These are phyloP conservation scores for Epicauta chinensis DNA, from an alignment of 1,140 invertebrate genomes.

Conservation along the genomic window DNA sequence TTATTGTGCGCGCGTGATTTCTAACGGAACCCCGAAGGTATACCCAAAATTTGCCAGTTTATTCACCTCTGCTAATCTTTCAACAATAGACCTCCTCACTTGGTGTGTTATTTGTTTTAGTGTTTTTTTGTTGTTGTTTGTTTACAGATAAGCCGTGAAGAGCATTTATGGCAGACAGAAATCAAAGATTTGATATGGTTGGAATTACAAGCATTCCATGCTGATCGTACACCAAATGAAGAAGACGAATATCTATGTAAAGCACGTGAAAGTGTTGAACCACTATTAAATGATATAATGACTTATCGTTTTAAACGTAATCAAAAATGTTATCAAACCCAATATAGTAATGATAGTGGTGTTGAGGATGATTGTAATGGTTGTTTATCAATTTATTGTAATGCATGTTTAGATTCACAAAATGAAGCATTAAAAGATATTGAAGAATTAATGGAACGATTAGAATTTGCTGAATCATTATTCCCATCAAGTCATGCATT, in stretches of 20 bases:
- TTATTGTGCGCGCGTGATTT: too few relatives aligned
- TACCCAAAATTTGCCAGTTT: too few relatives aligned
- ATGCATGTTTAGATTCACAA: conserved; percentile 59
- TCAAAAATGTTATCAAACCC: conserved; percentile 15
- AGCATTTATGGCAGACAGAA: conserved; percentile 80
- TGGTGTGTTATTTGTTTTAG: too few relatives aligned
- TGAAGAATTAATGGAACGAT: conserved; percentile 58
- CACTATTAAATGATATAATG: conserved; percentile 67
- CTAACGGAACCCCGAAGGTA: too few relatives aligned
- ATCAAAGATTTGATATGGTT: conserved; percentile 86
- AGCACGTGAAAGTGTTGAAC: conserved; percentile 62
- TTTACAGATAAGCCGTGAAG: conserved; percentile 69
- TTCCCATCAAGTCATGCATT: conserved; percentile 82
- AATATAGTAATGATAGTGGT: conserved; percentile 41
- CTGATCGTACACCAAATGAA: conserved; percentile 61
- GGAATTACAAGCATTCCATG: conserved; percentile 77
- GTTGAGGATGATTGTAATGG: conserved; percentile 40
- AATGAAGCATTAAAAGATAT: conserved; percentile 68
- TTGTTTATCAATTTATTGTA: conserved; percentile 67
- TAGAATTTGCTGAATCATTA: conserved; percentile 71
- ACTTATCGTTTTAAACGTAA: conserved; percentile 53
- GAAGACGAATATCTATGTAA: conserved; percentile 72
- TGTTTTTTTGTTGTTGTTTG: too few relatives aligned
- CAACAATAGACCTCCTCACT: too few relatives aligned
- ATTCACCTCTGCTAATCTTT: too few relatives aligned